Conservation (phyloP, 2,113 vertebrate genomes). For the Xenus cinereus region DNA sequence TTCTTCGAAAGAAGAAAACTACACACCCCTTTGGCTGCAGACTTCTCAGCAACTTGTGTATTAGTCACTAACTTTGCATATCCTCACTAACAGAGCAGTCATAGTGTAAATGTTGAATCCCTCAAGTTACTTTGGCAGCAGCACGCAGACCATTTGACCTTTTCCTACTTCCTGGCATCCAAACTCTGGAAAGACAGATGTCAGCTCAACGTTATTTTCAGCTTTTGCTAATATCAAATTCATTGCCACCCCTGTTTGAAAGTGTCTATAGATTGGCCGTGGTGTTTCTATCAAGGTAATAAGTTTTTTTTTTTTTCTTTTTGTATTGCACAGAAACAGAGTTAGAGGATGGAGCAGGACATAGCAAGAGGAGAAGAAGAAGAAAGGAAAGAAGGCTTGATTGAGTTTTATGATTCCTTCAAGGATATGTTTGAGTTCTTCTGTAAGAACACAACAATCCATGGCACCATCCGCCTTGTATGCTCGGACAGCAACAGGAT, state of each 20-base stretch:
- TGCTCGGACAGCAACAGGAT: slow-evolving; percentile 60
- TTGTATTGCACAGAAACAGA: neutral
- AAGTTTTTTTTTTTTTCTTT: neutral
- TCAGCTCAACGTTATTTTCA: neutral
- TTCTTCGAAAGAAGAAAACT: neutral
- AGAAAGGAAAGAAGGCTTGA: slow-evolving; percentile 30
- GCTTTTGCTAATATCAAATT: neutral
- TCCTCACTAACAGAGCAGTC: neutral
- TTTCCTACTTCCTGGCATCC: neutral
- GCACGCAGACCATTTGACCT: neutral
- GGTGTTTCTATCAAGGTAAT: neutral
- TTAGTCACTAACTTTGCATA: neutral
- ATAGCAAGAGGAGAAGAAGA: neutral
- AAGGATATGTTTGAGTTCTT: slow-evolving; percentile 75
- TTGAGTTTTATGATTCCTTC: slow-evolving; percentile 69
- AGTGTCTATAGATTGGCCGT: accelerated
- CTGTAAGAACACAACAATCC: slow-evolving; percentile 72
- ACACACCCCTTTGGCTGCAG: neutral
- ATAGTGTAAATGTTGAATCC: accelerated
- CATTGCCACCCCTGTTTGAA: accelerated
- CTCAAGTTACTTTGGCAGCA: neutral
- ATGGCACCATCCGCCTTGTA: slow-evolving; percentile 65
- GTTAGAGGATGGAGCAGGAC: slow-evolving; percentile 20
- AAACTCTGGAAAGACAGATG: neutral
- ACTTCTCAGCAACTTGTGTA: neutral